Conservation (phyloP, 2,888 invertebrate genomes). For the Rhimphoctona megacephalus region DNA sequence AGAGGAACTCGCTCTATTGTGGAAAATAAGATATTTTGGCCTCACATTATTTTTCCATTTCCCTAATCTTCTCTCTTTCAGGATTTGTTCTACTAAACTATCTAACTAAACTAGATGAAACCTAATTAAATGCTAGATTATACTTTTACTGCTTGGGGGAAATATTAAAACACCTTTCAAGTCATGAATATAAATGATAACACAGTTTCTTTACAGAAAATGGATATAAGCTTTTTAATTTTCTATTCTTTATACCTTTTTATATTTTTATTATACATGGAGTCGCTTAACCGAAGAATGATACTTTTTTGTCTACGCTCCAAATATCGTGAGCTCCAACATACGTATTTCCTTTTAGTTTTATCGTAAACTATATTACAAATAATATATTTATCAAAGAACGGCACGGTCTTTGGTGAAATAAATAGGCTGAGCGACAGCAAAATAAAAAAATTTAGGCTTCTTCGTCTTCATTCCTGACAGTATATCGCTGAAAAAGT, state of each 20-base stretch:
- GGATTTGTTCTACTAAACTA: background rate
- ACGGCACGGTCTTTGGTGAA: background rate
- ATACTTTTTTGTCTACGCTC: too few relatives aligned
- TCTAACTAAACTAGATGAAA: background rate
- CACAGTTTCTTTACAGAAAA: too few relatives aligned
- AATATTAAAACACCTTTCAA: background rate
- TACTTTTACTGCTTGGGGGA: background rate
- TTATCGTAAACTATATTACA: background rate
- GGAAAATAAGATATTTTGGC: slow-evolving; percentile 10
- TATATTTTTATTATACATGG: background rate
- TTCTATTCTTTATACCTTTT: background rate
- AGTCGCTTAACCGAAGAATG: too few relatives aligned
- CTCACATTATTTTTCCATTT: slow-evolving; percentile 10
- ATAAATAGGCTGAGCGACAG: background rate
- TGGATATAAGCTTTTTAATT: too few relatives aligned
- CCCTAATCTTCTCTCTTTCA: background rate
- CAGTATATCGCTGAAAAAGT: background rate
- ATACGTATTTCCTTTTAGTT: background rate
- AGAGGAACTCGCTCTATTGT: slow-evolving; percentile 28
- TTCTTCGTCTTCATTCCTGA: background rate
- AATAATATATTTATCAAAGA: background rate
- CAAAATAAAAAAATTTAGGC: background rate
- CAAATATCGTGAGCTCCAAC: too few relatives aligned
- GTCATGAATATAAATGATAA: background rate
- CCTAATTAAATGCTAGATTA: background rate